Conservation (phyloP, 2,113 vertebrate genomes). For the Laticauda colubrina region DNA sequence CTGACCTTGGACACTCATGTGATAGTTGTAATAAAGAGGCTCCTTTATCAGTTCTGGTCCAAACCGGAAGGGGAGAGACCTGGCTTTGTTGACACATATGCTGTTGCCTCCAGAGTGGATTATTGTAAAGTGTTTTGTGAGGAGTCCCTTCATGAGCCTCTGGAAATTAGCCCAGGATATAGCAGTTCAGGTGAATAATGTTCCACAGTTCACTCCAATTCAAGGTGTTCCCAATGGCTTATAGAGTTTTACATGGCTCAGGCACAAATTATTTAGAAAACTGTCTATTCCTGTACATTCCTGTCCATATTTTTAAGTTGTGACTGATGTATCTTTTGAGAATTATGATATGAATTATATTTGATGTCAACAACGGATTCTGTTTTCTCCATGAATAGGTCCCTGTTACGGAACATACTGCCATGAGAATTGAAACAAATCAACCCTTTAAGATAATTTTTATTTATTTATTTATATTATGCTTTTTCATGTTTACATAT, state of each 20-base stretch:
- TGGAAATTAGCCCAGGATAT: not conserved
- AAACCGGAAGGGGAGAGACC: not conserved
- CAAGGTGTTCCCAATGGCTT: not conserved
- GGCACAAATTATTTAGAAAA: not conserved
- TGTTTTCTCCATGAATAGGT: not conserved
- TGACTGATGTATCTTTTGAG: not conserved
- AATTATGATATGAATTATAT: not conserved
- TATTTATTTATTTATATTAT: too few species aligned
- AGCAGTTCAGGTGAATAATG: not conserved
- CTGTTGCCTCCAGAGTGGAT: not conserved
- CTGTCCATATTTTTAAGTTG: not conserved
- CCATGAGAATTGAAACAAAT: not conserved
- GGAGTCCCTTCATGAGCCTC: not conserved
- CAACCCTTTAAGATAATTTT: not conserved
- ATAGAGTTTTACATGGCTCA: not conserved
- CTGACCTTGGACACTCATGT: not conserved
- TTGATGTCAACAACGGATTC: not conserved
- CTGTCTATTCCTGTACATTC: not conserved
- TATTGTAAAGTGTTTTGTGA: not conserved
- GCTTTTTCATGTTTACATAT: too few species aligned
- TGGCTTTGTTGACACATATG: not conserved
- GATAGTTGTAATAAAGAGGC: not conserved
- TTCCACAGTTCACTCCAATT: not conserved
- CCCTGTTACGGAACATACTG: not conserved
- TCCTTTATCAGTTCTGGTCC: not conserved